Evolutionary conservation across 1,140 invertebrate genomes (phyloP), one percentile per base, ranked within the genome.

Genomic region (Anastrepha ludens): DNA sequence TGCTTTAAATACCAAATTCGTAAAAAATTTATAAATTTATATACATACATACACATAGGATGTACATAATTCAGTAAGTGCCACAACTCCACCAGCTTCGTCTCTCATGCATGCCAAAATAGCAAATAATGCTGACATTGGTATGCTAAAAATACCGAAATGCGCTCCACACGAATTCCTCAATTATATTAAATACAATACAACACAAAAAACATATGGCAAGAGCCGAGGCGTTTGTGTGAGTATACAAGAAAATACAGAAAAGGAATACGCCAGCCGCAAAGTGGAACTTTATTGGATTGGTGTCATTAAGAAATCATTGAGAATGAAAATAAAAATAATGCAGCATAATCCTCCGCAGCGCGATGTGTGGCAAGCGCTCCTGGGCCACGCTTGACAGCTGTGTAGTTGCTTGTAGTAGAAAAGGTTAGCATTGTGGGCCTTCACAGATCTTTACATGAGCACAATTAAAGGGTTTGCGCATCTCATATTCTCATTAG

Each of bases 251-350:
- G n/a, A 8, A 64, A 64, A 64, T 64, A 29, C 29, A 67, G 11
- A 44, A 15, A 47, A 17, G 6, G 29, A 74, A 67, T 2, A 11
- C 64, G 64, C 8, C 67, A 47, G 11, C 15, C 67, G 15, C 9
- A 3, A 67, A 74, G 39, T 74, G 41, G 39, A 47, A 44, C 15
- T 74, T 74, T 74, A 74, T 74, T 74, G 67, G 67, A 74, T 74
- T 74, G 67, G 41, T 44, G 15, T 74, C 39, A 74, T 74, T 47
- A 74, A 74, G 39, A 74, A 74, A 74, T 74, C 67, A 41, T 47
- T 74, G 67, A 74, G 67, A 74, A 11, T n/a, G 39, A 74, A 74
- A 67, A 67, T 67, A 67, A 67, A 67, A 39, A 67, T 67, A 29
- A 67, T 67, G 20, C 9, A 41, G 29, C 8, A 41, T 67, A 39